Conservation (phyloP, 2,888 invertebrate genomes). For the Microctonus aethiopoides region DNA sequence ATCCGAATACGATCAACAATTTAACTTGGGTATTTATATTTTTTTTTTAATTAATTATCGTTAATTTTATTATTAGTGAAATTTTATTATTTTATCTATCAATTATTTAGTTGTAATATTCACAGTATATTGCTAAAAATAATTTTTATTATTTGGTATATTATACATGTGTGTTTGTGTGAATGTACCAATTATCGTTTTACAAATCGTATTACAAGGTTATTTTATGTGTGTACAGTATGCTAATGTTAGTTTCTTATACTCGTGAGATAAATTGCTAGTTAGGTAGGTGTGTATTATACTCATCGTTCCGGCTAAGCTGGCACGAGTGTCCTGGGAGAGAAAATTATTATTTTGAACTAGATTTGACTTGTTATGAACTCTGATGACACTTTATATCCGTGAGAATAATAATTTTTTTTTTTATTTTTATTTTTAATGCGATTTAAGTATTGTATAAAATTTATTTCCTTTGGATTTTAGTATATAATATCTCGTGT, state of each 20-base stretch:
- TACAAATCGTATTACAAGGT: conserved; percentile 11
- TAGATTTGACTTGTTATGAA: conserved; percentile 4
- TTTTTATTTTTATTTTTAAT: no score
- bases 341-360: neutral
- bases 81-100: neutral
- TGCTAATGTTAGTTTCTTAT: neutral
- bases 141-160: neutral
- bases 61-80: neutral
- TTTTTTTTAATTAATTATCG: neutral
- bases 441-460: no score
- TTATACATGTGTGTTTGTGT: neutral
- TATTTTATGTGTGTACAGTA: neutral
- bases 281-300: neutral
- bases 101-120: neutral
- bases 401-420: conserved; percentile 17
- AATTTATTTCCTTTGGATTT: no score
- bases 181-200: conserved; percentile 5
- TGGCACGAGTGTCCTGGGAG: conserved; percentile 20
- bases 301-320: conserved; percentile 24
- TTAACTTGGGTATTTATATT: conserved; percentile 55
- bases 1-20: conserved; percentile 55
- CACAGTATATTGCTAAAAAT: neutral
- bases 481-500: no score
- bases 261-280: neutral
- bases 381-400: neutral